Percentiles rank a stretch among this genome's conserved stretches.
Evolutionary conservation across 2,888 invertebrate genomes (phyloP).

Genomic region (Trichogramma dendrolimi): DNA sequence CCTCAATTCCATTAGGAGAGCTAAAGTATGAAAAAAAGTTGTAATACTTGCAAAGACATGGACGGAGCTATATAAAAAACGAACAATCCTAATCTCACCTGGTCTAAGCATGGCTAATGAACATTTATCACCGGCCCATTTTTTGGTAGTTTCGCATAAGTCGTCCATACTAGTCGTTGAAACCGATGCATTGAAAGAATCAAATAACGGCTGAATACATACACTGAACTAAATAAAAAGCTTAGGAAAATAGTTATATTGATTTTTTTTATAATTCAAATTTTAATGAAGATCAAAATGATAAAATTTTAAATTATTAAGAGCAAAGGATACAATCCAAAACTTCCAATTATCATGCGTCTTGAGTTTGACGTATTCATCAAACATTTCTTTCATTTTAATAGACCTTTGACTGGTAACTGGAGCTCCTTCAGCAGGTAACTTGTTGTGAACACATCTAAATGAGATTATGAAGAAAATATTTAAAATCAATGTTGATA

Average conservation of each 20-base stretch:
- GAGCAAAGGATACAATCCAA: conserved; percentile 87
- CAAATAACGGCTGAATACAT: conserved; percentile 82
- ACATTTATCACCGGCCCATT: conserved; percentile 96
- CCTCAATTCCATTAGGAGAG: conserved; percentile 85
- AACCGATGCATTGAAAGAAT: conserved; percentile 86
- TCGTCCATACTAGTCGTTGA: conserved; percentile 89
- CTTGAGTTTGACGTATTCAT: conserved; percentile 80
- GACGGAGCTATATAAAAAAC: not conserved
- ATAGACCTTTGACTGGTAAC: conserved; percentile 84
- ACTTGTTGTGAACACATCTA: conserved; percentile 52
- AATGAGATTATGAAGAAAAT: not conserved
- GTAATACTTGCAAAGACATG: not conserved
- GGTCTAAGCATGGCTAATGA: conserved; percentile 90
- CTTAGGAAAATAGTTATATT: conserved; percentile 32
- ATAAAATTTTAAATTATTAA: not conserved
- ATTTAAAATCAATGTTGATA: not conserved
- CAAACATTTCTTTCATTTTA: conserved; percentile 90
- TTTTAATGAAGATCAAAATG: not conserved
- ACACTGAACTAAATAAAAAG: conserved; percentile 73
- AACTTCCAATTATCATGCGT: conserved; percentile 95
- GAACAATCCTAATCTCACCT: conserved; percentile 57
- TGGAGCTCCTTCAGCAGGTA: conserved; percentile 94
- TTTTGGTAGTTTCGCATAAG: conserved; percentile 82
- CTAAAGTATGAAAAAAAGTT: conserved; percentile 57
- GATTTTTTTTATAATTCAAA: not conserved